Evolutionary conservation across 2,888 invertebrate genomes (phyloP).

Genomic region (Cremastinae sp.): DNA sequence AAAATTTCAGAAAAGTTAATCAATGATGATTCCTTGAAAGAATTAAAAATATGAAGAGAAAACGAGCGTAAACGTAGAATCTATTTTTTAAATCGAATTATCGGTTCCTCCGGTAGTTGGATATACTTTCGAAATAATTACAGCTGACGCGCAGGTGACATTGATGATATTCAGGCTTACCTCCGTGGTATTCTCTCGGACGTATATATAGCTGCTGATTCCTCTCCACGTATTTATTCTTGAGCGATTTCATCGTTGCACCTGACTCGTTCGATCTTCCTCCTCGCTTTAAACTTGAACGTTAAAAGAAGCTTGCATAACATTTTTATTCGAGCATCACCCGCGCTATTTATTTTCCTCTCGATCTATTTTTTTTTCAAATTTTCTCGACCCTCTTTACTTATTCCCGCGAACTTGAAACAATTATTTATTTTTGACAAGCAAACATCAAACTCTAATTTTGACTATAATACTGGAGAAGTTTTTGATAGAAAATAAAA

Average conservation of each 20-base stretch:
- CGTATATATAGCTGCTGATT: neutral
- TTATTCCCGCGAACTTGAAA: too few relatives aligned
- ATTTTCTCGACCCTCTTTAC: slow-evolving; percentile 48
- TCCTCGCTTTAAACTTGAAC: neutral
- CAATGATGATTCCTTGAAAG: too few relatives aligned
- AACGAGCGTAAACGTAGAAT: too few relatives aligned
- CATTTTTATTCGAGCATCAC: slow-evolving; percentile 33
- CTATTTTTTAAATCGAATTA: slow-evolving; percentile 8
- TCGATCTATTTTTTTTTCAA: slow-evolving; percentile 30
- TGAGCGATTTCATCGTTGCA: slow-evolving; percentile 11
- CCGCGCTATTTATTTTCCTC: slow-evolving; percentile 6
- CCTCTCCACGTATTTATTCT: neutral
- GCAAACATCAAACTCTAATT: too few relatives aligned
- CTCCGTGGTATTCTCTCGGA: neutral
- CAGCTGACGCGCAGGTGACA: slow-evolving; percentile 59
- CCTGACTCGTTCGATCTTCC: slow-evolving; percentile 14
- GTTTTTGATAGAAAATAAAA: neutral
- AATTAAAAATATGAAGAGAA: too few relatives aligned
- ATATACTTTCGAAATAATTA: slow-evolving; percentile 59
- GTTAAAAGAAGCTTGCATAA: slow-evolving; percentile 24
- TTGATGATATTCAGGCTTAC: slow-evolving; percentile 50
- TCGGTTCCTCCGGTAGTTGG: slow-evolving; percentile 38
- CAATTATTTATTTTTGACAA: neutral
- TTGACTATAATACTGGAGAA: too few relatives aligned
- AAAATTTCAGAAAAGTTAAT: too few relatives aligned